These are phyloP conservation scores for Guaruba guarouba DNA, from an alignment of 2,113 vertebrate genomes.

Conservation along the genomic window DNA sequence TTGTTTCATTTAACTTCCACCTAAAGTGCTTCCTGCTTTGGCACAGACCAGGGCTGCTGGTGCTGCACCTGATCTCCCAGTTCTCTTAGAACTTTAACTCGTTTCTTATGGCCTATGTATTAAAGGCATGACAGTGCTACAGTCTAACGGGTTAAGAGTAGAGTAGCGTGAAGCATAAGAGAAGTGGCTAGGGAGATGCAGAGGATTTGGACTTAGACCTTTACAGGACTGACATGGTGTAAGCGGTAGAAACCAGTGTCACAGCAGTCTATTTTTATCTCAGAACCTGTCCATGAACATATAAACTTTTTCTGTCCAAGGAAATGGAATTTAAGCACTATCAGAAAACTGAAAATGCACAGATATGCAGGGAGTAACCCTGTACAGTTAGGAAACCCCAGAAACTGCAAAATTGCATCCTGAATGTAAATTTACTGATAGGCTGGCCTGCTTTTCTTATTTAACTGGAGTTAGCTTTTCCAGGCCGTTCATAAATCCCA, in stretches of 20 bases:
- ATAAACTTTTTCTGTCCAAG: background rate
- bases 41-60: background rate
- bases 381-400: background rate
- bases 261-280: background rate
- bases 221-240: rapidly evolving
- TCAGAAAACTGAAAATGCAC: background rate
- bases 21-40: background rate
- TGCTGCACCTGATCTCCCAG: background rate
- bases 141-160: background rate
- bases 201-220: background rate
- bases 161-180: background rate
- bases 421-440: background rate
- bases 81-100: background rate
- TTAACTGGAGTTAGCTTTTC: background rate
- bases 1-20: background rate
- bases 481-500: background rate
- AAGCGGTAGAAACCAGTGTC: background rate
- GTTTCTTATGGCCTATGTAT: background rate
- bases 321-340: background rate
- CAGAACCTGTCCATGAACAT: background rate
- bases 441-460: background rate
- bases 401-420: background rate
- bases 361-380: background rate
- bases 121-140: background rate
- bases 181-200: background rate